phyloP scores from a whole-genome alignment of 2,113 vertebrate genomes.

The Otolemur garnettii region DNA sequence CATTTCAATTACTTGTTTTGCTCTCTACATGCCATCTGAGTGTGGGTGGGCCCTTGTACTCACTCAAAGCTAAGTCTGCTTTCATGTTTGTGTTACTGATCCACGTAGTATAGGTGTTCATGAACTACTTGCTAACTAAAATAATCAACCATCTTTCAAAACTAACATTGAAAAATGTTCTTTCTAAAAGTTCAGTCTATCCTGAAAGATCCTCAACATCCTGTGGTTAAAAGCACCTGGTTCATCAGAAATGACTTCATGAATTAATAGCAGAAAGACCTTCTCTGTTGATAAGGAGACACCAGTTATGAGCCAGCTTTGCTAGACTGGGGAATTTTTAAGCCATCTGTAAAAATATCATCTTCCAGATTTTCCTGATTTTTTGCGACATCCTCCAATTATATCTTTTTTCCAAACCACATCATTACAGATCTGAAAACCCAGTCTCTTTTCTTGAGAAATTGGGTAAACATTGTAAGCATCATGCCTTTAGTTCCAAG shows the following conservation, averaged over 20 bases:
- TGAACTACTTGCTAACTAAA: constrained; percentile 52
- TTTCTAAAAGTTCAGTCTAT: constrained; percentile 37
- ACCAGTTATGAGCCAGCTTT: not conserved
- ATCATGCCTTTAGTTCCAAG: not conserved
- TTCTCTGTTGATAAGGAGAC: not conserved
- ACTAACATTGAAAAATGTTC: constrained; percentile 37
- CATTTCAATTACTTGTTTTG: not conserved
- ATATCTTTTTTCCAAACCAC: constrained; percentile 33
- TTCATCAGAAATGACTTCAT: not conserved
- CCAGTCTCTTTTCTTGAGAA: not conserved
- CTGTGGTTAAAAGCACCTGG: not conserved
- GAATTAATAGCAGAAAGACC: constrained; percentile 26
- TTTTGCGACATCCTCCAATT: constrained; percentile 27
- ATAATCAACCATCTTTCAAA: constrained; percentile 40
- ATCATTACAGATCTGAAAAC: constrained; percentile 15
- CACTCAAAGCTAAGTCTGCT: not conserved
- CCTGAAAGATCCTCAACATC: not conserved
- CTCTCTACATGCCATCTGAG: not conserved
- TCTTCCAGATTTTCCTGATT: not conserved
- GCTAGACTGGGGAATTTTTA: not conserved
- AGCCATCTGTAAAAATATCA: not conserved
- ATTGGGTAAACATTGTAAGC: not conserved
- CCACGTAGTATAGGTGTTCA: not conserved
- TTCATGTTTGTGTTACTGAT: constrained; percentile 30
- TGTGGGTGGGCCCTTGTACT: not conserved